Conservation (phyloP, 2,888 invertebrate genomes). For the Ormyrus rosae region DNA sequence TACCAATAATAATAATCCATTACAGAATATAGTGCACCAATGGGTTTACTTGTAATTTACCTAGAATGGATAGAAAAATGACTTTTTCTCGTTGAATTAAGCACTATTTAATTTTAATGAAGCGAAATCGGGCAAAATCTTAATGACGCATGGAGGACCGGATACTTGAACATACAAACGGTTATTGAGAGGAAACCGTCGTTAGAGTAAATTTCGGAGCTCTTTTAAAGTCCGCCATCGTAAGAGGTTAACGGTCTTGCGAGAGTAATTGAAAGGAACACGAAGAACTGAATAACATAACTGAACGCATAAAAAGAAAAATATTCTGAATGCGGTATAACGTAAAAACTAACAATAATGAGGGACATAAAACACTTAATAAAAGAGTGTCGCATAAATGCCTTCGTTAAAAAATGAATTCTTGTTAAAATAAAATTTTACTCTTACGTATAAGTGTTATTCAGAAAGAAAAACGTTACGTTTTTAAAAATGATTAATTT, state of each 20-base stretch:
- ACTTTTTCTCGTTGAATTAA: background rate
- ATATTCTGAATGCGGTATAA: background rate
- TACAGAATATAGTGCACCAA: too few relatives aligned
- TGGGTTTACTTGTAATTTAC: too few relatives aligned
- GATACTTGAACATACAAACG: conserved; percentile 1
- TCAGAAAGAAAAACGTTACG: too few relatives aligned
- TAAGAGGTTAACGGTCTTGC: conserved; percentile 10
- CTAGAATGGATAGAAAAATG: too few relatives aligned
- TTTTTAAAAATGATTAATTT: too few relatives aligned
- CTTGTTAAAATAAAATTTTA: background rate
- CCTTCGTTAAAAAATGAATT: background rate
- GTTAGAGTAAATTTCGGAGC: conserved; percentile 13
- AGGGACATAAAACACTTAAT: background rate
- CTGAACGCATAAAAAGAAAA: background rate
- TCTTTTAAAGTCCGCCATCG: background rate
- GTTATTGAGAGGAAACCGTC: conserved; percentile 13
- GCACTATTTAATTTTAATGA: conserved; percentile 10
- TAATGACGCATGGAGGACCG: conserved; percentile 6
- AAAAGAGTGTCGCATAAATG: background rate
- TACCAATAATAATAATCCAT: too few relatives aligned
- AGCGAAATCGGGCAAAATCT: background rate
- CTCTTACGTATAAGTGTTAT: too few relatives aligned
- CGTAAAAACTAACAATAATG: background rate
- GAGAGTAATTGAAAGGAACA: conserved; percentile 3
- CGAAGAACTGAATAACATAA: background rate